These are phyloP conservation scores for Nannospalax galili DNA, from an alignment of 2,113 vertebrate species.

Conservation along the genomic window DNA sequence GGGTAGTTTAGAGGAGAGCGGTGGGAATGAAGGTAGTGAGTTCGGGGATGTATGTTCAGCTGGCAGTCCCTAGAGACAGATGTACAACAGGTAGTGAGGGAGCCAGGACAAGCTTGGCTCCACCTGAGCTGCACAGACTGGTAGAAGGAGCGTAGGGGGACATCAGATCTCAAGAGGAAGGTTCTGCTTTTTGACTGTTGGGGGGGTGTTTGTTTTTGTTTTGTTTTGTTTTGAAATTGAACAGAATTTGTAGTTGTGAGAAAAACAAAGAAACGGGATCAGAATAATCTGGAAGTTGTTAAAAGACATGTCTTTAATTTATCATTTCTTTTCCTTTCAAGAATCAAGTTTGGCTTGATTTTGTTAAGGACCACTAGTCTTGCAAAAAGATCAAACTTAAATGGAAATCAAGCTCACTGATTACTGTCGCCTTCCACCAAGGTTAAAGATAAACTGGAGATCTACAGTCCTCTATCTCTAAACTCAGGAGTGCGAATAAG, in stretches of 20 bases:
- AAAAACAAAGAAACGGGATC: constrained; percentile 35
- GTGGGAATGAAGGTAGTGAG: neutral
- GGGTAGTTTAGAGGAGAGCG: neutral
- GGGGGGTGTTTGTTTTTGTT: too few relatives aligned
- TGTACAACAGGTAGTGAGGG: neutral
- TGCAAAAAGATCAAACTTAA: constrained; percentile 44
- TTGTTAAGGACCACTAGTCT: neutral
- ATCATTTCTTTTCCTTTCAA: constrained; percentile 35
- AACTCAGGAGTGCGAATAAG: constrained; percentile 25
- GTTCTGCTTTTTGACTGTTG: too few relatives aligned
- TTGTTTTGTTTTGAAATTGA: neutral
- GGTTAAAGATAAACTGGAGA: constrained; percentile 62
- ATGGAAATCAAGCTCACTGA: constrained; percentile 14
- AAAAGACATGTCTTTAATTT: constrained; percentile 41
- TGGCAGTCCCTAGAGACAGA: neutral
- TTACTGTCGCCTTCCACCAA: neutral
- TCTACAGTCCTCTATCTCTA: constrained; percentile 38
- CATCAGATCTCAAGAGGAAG: too few relatives aligned
- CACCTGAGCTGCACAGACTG: neutral
- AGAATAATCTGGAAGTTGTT: neutral
- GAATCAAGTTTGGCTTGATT: constrained; percentile 39
- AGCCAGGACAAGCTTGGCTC: neutral
- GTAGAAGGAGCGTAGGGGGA: too few relatives aligned
- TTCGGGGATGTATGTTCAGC: neutral
- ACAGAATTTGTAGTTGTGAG: neutral